These are phyloP conservation scores for Thecocarcelia acutangulata DNA, from an alignment of 2,888 invertebrate genomes.

Conservation along the genomic window DNA sequence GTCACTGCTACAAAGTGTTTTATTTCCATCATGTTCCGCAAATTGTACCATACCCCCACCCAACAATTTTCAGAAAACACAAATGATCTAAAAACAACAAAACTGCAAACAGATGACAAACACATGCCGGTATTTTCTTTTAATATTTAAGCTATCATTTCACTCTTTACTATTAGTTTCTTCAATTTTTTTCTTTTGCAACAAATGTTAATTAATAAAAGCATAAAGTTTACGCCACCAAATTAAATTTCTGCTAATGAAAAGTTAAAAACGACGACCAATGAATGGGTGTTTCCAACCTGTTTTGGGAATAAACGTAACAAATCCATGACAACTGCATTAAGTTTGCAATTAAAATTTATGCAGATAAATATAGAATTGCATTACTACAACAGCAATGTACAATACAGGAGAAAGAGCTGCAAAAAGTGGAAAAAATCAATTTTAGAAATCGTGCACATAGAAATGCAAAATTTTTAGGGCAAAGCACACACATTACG, in stretches of 20 bases:
- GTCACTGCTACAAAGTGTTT: conserved; percentile 72
- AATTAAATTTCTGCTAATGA: conserved; percentile 17
- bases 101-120: conserved; percentile 60
- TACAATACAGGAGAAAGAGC: neutral
- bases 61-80: conserved; percentile 23
- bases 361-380: conserved; percentile 49
- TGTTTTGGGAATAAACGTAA: conserved; percentile 44
- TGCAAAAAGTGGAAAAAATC: conserved; percentile 55
- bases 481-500: conserved; percentile 3
- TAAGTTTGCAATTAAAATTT: conserved; percentile 1
- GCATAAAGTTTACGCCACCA: conserved; percentile 38
- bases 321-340: conserved; percentile 32
- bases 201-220: neutral
- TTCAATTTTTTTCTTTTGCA: neutral
- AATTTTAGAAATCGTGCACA: conserved; percentile 32
- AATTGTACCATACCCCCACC: conserved; percentile 74
- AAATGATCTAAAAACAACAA: conserved; percentile 32
- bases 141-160: conserved; percentile 21
- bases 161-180: conserved; percentile 21
- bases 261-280: conserved; percentile 11
- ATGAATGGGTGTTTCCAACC: conserved; percentile 57
- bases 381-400: conserved; percentile 43
- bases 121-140: conserved; percentile 63
- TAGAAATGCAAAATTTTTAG: conserved; percentile 9
- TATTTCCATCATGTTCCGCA: conserved; percentile 71